Percentiles rank a stretch among this genome's conserved stretches.
Conservation (phyloP, 2,888 invertebrate genomes). For the Zeuzera pyrina region DNA sequence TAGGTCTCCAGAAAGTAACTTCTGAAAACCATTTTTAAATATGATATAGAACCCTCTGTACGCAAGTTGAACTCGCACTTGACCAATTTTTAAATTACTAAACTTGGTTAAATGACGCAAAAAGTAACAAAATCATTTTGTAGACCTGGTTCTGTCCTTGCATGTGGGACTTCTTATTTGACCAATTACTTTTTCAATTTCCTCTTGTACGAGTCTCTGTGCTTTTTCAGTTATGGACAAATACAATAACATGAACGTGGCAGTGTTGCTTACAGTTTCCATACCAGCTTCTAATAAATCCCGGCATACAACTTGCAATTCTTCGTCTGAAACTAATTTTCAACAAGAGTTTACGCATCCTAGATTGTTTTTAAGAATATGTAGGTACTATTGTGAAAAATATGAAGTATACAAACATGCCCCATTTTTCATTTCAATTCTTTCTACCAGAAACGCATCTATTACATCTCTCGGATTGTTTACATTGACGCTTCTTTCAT, state of each 20-base stretch:
- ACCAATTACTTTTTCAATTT: constrained; percentile 75
- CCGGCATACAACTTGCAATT: constrained; percentile 69
- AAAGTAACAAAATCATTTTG: too few species aligned
- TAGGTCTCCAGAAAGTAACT: too few species aligned
- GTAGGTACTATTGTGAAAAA: neutral
- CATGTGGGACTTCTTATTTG: constrained; percentile 64
- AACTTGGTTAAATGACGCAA: too few species aligned
- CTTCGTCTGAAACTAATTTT: constrained; percentile 50
- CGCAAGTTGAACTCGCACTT: too few species aligned
- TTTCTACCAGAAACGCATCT: constrained; percentile 77
- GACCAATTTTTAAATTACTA: too few species aligned
- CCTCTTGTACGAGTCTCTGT: constrained; percentile 69
- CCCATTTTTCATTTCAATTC: constrained; percentile 49
- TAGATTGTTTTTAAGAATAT: too few species aligned
- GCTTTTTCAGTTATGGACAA: constrained; percentile 72
- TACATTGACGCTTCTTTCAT: constrained; percentile 50
- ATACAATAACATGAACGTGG: constrained; percentile 73
- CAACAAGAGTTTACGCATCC: too few species aligned
- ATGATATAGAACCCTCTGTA: too few species aligned
- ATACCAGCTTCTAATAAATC: constrained; percentile 81
- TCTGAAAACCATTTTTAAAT: too few species aligned
- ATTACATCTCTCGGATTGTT: constrained; percentile 74
- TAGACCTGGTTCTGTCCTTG: constrained; percentile 71
- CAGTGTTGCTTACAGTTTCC: constrained; percentile 79
- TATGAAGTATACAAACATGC: constrained; percentile 31